Evolutionary conservation across 2,888 invertebrate species (phyloP).

Genomic region (Azorinus chamasolen): DNA sequence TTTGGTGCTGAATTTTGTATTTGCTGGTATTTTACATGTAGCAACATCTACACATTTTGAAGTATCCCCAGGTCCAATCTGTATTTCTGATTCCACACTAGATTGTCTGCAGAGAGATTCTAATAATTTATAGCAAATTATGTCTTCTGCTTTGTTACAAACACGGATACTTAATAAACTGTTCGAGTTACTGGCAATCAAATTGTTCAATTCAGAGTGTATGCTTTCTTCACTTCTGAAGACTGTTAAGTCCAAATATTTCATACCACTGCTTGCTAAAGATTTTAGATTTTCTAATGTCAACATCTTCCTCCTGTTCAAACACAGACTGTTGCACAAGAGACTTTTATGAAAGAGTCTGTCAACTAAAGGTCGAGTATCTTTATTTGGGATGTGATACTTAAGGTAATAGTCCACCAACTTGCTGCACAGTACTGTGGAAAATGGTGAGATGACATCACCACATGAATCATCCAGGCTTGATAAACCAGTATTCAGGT

Average conservation of each 20-base stretch:
- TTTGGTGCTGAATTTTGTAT: too few relatives aligned
- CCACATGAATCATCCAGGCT: slow-evolving; percentile 5
- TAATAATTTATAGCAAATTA: too few relatives aligned
- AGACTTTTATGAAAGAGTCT: slow-evolving; percentile 22
- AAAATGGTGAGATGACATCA: slow-evolving; percentile 27
- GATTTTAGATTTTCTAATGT: slow-evolving; percentile 26
- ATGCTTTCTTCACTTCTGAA: not conserved
- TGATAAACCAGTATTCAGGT: slow-evolving; percentile 12
- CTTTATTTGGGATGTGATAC: slow-evolving; percentile 18
- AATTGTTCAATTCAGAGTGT: too few relatives aligned
- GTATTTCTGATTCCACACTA: too few relatives aligned
- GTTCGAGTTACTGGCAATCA: too few relatives aligned
- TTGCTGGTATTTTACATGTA: too few relatives aligned
- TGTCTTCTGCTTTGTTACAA: too few relatives aligned
- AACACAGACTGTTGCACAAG: slow-evolving; percentile 24
- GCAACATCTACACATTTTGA: too few relatives aligned
- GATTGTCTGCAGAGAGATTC: too few relatives aligned
- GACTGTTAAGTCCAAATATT: slow-evolving; percentile 19
- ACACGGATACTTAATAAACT: too few relatives aligned
- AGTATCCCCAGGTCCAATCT: too few relatives aligned
- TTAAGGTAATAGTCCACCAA: slow-evolving; percentile 45
- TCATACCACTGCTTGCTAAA: slow-evolving; percentile 34
- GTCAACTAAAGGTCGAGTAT: slow-evolving; percentile 14
- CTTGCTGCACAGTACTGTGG: slow-evolving; percentile 32
- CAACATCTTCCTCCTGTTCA: slow-evolving; percentile 26